These are phyloP conservation scores for Andrena hattorfiana DNA, from an alignment of 2,888 invertebrate species.

Conservation along the genomic window DNA sequence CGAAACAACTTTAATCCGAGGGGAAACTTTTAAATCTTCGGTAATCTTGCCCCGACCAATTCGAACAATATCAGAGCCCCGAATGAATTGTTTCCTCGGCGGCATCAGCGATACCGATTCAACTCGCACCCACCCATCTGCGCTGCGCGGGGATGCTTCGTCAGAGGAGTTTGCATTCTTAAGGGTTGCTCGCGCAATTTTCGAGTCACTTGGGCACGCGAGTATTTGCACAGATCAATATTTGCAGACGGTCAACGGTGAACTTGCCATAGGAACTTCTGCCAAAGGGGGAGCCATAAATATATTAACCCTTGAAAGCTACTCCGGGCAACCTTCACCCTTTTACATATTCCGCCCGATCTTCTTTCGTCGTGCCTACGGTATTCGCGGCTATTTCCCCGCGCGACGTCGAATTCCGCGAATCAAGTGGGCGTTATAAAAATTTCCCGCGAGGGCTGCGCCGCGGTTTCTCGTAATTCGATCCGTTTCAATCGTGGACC, in stretches of 20 bases:
- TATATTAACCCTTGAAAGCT: constrained; percentile 35
- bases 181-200: constrained; percentile 18
- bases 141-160: too few species aligned
- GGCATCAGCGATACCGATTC: background rate
- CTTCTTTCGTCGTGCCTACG: background rate
- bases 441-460: background rate
- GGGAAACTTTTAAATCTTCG: constrained; percentile 50
- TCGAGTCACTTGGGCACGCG: constrained; percentile 24
- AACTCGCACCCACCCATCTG: background rate
- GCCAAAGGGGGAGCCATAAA: constrained; percentile 34
- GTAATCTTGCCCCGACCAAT: constrained; percentile 40
- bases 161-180: constrained; percentile 31
- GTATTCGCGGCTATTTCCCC: background rate
- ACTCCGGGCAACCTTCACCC: constrained; percentile 20
- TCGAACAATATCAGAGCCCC: constrained; percentile 30
- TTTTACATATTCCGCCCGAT: background rate
- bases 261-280: background rate
- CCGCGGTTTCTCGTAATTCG: background rate
- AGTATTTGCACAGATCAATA: constrained; percentile 43
- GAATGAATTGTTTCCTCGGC: constrained; percentile 24
- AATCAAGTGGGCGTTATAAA: background rate
- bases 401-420: background rate
- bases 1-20: constrained; percentile 52
- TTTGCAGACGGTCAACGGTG: constrained; percentile 36
- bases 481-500: too few species aligned